Evolutionary conservation across 2,888 invertebrate species (phyloP), one percentile per base, ranked within the genome.

Genomic region (Fragum whitleyi): DNA sequence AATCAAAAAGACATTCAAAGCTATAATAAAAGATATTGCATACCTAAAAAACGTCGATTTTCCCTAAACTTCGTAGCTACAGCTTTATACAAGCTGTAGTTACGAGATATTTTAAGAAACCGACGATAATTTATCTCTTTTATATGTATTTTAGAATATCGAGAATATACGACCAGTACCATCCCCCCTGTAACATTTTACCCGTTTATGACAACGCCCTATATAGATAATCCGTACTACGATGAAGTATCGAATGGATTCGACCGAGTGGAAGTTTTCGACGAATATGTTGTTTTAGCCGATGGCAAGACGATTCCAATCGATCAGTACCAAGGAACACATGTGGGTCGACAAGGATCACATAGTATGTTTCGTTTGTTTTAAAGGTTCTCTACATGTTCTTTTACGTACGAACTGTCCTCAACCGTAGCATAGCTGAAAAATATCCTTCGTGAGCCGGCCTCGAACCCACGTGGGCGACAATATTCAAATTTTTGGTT

Each of bases 151-250:
- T 36, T 9, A 79, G 79, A 79, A 67, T 79, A 79, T 36, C 42
- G 62, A 29, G 79, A 79, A 42, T 72, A 70, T 19, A 70, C 74
- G 0, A 62, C 79, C n/a, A 61, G 55, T 53, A 55, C 78, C 6
- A 36, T 59, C n/a, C 28, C 29, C 36, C 32, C 32, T 19, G 59
- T 70, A 0, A 74, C 74, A 16, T 39, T 61, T 51, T 39, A 61
- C 32, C 71, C 57, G 28, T 23, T 71, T 1, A 36, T 36, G 32
- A 42, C 32, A n/a, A 79, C 79, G 14, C 57, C 62, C 7, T 32
- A 29, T 26, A 19, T 32, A 29, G 61, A 71, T 6, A 59, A 47
- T 0, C 36, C 69, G 11, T 74, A 53, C 39, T 74, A 62, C 53
- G 32, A 70, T n/a, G 29, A 39, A 9, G 29, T 19, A 36, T 19